Evolutionary conservation across 2,113 vertebrate genomes (phyloP).

Genomic region (Ailuropoda melanoleuca): DNA sequence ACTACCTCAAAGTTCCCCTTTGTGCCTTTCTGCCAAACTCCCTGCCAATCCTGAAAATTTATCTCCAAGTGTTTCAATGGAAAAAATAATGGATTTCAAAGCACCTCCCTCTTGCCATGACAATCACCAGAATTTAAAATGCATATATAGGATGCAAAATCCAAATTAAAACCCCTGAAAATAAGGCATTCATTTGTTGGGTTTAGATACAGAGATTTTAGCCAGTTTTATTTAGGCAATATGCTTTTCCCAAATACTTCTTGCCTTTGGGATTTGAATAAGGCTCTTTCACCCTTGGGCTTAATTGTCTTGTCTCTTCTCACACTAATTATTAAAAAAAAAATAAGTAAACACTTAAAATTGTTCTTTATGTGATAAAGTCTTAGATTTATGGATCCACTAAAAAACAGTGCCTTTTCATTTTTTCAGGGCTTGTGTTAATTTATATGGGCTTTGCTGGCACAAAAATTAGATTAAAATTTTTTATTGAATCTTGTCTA

Average conservation of each 20-base stretch:
- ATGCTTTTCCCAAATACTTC: conserved; percentile 24
- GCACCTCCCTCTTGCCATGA: not conserved
- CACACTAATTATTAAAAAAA: conserved; percentile 49
- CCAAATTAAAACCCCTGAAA: not conserved
- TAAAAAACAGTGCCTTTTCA: conserved; percentile 75
- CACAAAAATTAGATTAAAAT: conserved; percentile 78
- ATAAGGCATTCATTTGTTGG: not conserved
- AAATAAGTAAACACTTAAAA: conserved; percentile 37
- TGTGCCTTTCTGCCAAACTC: not conserved
- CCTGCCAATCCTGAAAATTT: not conserved
- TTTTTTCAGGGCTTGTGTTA: conserved; percentile 75
- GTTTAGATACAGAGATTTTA: not conserved
- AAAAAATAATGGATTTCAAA: not conserved
- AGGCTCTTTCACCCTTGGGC: not conserved
- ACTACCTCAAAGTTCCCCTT: not conserved
- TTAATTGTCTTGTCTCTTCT: conserved; percentile 36
- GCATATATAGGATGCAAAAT: not conserved
- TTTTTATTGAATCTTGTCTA: conserved; percentile 79
- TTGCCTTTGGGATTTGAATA: conserved; percentile 60
- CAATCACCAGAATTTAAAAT: not conserved
- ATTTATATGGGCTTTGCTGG: conserved; percentile 74
- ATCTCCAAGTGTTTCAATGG: not conserved
- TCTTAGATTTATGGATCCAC: conserved; percentile 80
- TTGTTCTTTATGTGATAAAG: conserved; percentile 65
- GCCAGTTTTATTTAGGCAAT: conserved; percentile 48